These are phyloP conservation scores for Cercocebus atys DNA, from an alignment of 2,113 vertebrate genomes.

Conservation along the genomic window DNA sequence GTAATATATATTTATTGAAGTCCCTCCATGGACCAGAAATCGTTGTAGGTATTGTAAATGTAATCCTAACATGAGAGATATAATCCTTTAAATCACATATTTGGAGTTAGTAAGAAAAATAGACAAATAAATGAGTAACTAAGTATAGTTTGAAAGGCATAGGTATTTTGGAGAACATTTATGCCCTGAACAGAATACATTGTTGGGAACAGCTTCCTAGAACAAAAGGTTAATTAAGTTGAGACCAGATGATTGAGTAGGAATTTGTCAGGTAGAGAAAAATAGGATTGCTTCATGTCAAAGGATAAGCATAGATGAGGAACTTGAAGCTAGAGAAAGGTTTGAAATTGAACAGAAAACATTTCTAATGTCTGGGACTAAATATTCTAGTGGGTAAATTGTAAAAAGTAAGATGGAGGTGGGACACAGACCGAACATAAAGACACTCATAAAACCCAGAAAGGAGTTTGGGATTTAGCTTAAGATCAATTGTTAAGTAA, in stretches of 20 bases:
- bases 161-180: background rate
- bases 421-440: accelerated
- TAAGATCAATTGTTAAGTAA: background rate
- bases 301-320: background rate
- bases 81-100: background rate
- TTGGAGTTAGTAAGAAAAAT: background rate
- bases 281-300: background rate
- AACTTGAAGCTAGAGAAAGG: background rate
- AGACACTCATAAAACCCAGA: background rate
- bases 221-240: slow-evolving; percentile 29
- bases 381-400: background rate
- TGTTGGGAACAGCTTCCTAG: background rate
- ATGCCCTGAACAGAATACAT: background rate
- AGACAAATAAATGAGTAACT: background rate
- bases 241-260: background rate
- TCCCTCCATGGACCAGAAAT: background rate
- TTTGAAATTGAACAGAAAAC: background rate
- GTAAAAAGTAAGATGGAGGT: background rate
- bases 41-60: background rate
- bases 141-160: background rate
- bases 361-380: background rate
- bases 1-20: background rate
- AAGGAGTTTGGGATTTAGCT: background rate
- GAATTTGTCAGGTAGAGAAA: background rate
- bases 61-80: background rate